Percentiles rank a stretch among this genome's conserved stretches.
These are phyloP conservation scores for Bucorvus abyssinicus DNA, from an alignment of 2,797 vertebrate species.

Conservation along the genomic window DNA sequence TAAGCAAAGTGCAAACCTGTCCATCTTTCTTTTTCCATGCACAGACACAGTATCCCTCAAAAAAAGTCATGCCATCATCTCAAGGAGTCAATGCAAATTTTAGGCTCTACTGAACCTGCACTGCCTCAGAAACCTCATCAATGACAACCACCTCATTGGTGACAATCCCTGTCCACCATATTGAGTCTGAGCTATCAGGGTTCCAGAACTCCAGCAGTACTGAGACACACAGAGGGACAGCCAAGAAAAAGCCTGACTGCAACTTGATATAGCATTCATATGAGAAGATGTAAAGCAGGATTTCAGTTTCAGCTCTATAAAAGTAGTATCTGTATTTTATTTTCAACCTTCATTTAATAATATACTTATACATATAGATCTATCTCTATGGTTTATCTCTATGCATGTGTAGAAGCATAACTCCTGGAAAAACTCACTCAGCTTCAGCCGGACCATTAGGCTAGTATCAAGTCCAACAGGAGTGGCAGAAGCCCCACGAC, in stretches of 20 bases:
- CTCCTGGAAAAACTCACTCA: neutral
- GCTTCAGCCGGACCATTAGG: neutral
- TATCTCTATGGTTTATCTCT: neutral
- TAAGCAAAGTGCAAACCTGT: neutral
- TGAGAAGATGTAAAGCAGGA: neutral
- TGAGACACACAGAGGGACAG: neutral
- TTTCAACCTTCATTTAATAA: neutral
- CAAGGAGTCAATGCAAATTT: neutral
- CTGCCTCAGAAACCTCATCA: neutral
- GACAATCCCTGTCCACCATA: accelerated
- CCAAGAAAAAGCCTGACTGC: neutral
- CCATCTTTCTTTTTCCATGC: neutral
- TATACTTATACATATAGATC: too few species aligned
- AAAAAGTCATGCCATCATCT: neutral
- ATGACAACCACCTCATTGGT: accelerated
- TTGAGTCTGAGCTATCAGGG: neutral
- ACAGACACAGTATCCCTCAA: neutral
- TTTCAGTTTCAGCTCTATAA: neutral
- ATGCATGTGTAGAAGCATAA: neutral
- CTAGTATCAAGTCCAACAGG: neutral
- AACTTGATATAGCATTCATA: neutral
- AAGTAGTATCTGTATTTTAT: neutral
- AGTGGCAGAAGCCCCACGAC: neutral
- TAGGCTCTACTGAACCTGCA: neutral
- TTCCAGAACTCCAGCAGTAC: neutral